A percentile compares a stretch with the other conserved stretches of the same genome.
phyloP scores from a whole-genome alignment of 1,140 invertebrate species.

The Dryas iulia region DNA sequence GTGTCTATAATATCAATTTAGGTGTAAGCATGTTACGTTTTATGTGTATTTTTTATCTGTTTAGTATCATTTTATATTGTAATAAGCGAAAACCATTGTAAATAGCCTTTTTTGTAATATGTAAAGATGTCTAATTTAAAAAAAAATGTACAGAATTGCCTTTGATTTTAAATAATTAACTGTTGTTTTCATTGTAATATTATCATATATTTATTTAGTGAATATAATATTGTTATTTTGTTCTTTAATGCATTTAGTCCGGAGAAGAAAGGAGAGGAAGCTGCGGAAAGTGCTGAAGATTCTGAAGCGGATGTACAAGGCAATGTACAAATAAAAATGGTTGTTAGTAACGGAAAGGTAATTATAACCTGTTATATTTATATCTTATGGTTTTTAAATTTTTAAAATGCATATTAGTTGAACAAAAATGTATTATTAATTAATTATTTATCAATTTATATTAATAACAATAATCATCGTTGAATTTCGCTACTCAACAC shows the following conservation, averaged over 20 bases:
- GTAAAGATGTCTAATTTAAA: not conserved
- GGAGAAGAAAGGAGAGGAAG: constrained; percentile 79
- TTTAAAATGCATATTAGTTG: too few species aligned
- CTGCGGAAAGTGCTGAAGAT: constrained; percentile 51
- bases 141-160: not conserved
- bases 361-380: not conserved
- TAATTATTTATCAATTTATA: too few species aligned
- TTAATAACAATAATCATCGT: too few species aligned
- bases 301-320: constrained; percentile 82
- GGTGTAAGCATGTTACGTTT: constrained; percentile 17
- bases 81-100: not conserved
- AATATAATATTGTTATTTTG: not conserved
- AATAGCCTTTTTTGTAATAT: not conserved
- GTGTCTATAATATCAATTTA: not conserved
- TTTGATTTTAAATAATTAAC: not conserved
- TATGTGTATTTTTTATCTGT: not conserved
- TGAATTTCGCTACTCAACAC: too few species aligned
- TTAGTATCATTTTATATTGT: not conserved
- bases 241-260: constrained; percentile 40
- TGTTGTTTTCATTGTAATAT: not conserved
- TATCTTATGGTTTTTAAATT: too few species aligned
- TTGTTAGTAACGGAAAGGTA: constrained; percentile 90
- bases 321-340: constrained; percentile 89
- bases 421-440: too few species aligned
- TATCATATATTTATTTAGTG: not conserved